Evolutionary conservation across 2,888 invertebrate genomes (phyloP), one percentile per base, ranked within the genome.

Genomic region (Hypolimnas misippus): DNA sequence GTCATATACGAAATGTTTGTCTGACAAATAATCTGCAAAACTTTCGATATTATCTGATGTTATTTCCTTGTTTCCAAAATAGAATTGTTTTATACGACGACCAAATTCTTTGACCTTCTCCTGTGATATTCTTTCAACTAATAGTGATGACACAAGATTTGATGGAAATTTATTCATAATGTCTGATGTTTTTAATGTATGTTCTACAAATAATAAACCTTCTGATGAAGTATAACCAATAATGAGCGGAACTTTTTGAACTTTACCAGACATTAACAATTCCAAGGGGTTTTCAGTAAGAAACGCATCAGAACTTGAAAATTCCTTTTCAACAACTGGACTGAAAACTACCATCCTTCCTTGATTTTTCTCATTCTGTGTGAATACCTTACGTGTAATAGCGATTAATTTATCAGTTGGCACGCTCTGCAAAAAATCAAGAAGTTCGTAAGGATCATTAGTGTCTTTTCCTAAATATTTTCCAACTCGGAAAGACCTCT

Each of bases 311-410:
- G 67, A 69, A 49, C 73, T 57, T 0, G 65, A 56, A 64, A 80
- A 79, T 31, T 63, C 66, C 62, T 78, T 80, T 65, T 84, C 84
- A 6, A 82, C 68, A 8, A 79, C 78, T 0, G 83, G 83, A 7
- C 66, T 69, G 61, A 82, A 82, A 44, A 75, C 73, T 46, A 79
- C 68, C 0, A 76, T 74, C 12, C 82, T 56, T 0, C 76, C 76
- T 61, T 76, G 70, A 4, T 68, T 35, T 51, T 70, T 73, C 53
- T 81, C 80, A n/a, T 79, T 78, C 0, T 62, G 53, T 0, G 73
- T 70, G 61, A 72, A 66, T 2, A 76, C 75, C 42, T 71, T 73
- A 5, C 62, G 53, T 0, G 78, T 80, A 4, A 76, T 49, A 8
- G 65, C 69, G 3, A 70, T 62, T 1, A 84, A 65, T 40, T 78